phyloP scores from a whole-genome alignment of 2,888 invertebrate genomes.

The Syritta pipiens region DNA sequence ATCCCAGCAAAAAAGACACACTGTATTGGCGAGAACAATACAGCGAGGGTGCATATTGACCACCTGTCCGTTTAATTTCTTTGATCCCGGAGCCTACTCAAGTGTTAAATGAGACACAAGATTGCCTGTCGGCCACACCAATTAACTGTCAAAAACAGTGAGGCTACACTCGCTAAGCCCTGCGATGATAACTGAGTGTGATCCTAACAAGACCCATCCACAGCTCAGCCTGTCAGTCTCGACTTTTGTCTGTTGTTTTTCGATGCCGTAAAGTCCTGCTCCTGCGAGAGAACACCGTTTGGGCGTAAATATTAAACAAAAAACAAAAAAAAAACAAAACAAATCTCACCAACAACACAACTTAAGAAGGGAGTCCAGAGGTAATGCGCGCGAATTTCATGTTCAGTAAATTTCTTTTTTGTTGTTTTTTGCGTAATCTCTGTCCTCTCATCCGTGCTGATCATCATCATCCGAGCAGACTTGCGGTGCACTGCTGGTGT shows the following conservation, averaged over 20 bases:
- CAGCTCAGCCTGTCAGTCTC: conserved; percentile 43
- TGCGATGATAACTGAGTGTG: conserved; percentile 49
- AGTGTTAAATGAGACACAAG: too few species aligned
- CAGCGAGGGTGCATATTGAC: too few species aligned
- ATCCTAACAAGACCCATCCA: conserved; percentile 60
- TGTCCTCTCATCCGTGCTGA: conserved; percentile 25
- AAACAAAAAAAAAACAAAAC: conserved; percentile 13
- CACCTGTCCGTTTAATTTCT: too few species aligned
- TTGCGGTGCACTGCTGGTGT: conserved; percentile 44
- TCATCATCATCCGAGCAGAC: conserved; percentile 12
- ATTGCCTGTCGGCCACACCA: conserved; percentile 14
- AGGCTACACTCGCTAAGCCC: conserved; percentile 13
- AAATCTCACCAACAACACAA: not conserved
- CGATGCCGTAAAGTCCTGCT: conserved; percentile 23
- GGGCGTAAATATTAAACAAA: conserved; percentile 4
- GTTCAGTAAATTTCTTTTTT: conserved; percentile 27
- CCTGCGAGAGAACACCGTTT: conserved; percentile 34
- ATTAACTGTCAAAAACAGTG: conserved; percentile 47
- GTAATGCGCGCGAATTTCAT: conserved; percentile 58
- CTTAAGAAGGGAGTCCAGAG: conserved; percentile 17
- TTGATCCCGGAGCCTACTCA: too few species aligned
- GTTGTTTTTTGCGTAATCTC: conserved; percentile 21
- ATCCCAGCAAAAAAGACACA: too few species aligned
- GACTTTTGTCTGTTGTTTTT: conserved; percentile 28
- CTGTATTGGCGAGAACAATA: too few species aligned